A percentile compares a stretch with the other conserved stretches of the same genome.
Conservation (phyloP, 2,113 vertebrate genomes). For the Channa argus region DNA sequence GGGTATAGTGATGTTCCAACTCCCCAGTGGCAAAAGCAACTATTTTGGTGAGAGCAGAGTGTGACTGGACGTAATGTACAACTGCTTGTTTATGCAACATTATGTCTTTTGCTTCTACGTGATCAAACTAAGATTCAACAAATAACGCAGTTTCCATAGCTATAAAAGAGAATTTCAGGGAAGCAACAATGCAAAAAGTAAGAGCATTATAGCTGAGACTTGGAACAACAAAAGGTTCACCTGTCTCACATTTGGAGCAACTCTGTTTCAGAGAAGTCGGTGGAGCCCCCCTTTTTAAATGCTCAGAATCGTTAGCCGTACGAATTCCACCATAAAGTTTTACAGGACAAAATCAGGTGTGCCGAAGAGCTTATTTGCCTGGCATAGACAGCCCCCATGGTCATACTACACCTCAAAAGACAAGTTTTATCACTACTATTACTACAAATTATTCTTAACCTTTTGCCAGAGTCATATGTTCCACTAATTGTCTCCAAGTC, state of each 20-base stretch:
- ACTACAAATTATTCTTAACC: background rate
- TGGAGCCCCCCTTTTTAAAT: slow-evolving; percentile 50
- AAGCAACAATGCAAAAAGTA: background rate
- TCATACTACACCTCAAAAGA: slow-evolving; percentile 12
- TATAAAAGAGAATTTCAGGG: background rate
- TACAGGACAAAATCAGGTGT: slow-evolving; percentile 68
- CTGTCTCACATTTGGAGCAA: slow-evolving; percentile 14
- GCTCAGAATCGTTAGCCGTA: slow-evolving; percentile 32
- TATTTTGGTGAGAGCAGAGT: slow-evolving; percentile 58
- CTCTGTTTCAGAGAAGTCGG: slow-evolving; percentile 35
- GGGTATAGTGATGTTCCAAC: slow-evolving; percentile 66
- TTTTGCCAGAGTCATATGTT: slow-evolving; percentile 1
- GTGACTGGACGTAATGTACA: slow-evolving; percentile 23
- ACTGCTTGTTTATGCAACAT: background rate
- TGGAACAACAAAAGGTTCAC: background rate
- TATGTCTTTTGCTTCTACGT: background rate
- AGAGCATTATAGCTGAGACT: background rate
- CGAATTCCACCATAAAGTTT: slow-evolving; percentile 70
- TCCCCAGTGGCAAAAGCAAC: slow-evolving; percentile 52
- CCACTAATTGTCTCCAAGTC: slow-evolving; percentile 17
- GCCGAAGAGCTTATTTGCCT: slow-evolving; percentile 65
- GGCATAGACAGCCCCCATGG: slow-evolving; percentile 11
- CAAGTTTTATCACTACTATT: slow-evolving; percentile 5
- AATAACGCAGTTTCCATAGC: background rate
- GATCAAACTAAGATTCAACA: background rate